Base-by-base conservation (phyloP, 2,888 invertebrate genomes). In the Halictus ligatus region DNA sequence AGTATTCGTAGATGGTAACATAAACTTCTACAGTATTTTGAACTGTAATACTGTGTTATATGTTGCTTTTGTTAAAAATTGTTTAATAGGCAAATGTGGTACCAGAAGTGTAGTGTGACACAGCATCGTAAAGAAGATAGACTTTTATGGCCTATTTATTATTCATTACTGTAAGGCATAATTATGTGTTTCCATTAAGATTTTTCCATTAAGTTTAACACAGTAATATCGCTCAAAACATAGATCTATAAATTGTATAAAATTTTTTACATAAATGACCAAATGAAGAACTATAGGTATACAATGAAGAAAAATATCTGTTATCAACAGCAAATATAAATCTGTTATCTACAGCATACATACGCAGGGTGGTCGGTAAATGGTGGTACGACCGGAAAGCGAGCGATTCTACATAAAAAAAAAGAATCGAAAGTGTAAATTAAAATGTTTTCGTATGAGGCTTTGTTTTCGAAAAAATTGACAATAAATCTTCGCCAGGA, bases 381-480 rank as follows among this genome's bases (percentile, higher is more conserved):
- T 58, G 58, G 58, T 72, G 40, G n/a, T 43, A 40, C 72, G 72
- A 43, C 21, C 72, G 46, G 46, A 72, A 40, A 72, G 58, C 58
- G 58, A 58, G 58, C 58, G 58, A 58, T 58, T 58, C 58, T 58
- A 58, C 58, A 58, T 58, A 58, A 58, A 58, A 58, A 58, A 58
- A 54, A 58, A n/a, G 35, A 35, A 58, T 58, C 58, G 58, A 58
- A n/a, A 58, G n/a, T 58, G n/a, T 58, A 58, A 58, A 58, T 58
- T 58, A 58, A 58, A 58, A 58, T 58, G 58, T 58, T 58, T 58
- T 58, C n/a, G 12, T 58, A 58, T 4, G n/a, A 58, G 58, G 58
- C 58, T 58, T 54, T 2, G 58, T 58, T n/a, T 58, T 58, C 58
- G 58, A 58, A 4, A 58, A 58, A 58, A 58, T 58, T 2, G 2